A percentile compares a stretch with the other conserved stretches of the same genome.
These are phyloP conservation scores for Anoura caudifer DNA, from an alignment of 2,113 vertebrate species.

Conservation along the genomic window DNA sequence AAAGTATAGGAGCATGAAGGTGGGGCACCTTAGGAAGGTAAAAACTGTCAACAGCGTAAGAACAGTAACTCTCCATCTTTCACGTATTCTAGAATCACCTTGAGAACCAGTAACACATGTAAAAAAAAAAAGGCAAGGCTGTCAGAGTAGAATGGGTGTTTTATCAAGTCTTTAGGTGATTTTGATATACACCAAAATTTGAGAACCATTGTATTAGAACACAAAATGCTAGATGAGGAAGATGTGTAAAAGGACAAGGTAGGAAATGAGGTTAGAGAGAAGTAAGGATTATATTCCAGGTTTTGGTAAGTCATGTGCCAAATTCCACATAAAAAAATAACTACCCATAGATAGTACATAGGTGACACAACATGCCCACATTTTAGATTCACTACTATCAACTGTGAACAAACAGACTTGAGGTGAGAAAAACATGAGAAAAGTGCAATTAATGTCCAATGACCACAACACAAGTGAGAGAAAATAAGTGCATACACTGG, in stretches of 20 bases:
- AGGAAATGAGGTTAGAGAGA: not conserved
- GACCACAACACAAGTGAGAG: not conserved
- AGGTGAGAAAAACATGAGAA: not conserved
- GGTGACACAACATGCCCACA: not conserved
- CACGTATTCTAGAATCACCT: not conserved
- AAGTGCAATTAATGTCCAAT: not conserved
- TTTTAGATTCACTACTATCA: not conserved
- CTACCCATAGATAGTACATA: not conserved
- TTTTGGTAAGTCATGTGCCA: not conserved
- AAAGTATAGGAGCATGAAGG: not conserved
- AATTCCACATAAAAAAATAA: not conserved
- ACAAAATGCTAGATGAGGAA: not conserved
- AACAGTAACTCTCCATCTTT: not conserved
- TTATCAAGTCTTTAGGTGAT: not conserved
- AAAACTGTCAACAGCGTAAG: not conserved
- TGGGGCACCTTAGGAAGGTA: not conserved
- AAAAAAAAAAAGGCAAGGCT: not conserved
- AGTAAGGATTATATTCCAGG: not conserved
- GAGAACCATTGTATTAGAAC: not conserved
- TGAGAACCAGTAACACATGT: not conserved
- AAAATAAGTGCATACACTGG: not conserved
- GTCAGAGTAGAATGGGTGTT: not conserved
- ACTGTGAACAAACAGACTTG: not conserved
- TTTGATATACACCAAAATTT: not conserved
- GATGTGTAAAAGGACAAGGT: not conserved